Evolutionary conservation across 1,140 invertebrate species (phyloP), one percentile per base, ranked within the genome.

Genomic region (Dryas iulia): DNA sequence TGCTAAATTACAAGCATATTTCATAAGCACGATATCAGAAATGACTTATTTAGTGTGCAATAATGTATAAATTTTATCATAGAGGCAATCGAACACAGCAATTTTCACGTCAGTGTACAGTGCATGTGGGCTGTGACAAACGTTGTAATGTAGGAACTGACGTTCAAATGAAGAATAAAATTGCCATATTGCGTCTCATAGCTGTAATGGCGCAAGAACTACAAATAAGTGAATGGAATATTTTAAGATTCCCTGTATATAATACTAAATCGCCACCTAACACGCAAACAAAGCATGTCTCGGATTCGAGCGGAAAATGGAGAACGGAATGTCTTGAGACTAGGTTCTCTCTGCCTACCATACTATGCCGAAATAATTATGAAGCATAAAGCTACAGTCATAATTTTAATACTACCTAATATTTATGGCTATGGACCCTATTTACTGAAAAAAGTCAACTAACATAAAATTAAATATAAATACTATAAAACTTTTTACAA

Each of bases 121-220:
- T 56, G 24, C 24, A 56, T 35, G 24, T 26, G 14, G 52, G 56
- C 31, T 62, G 59, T 62, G 24, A 62, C 59, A 69, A 62, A 57
- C 30, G 52, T 18, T 54, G 14, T 31, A 47, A 69, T 58, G 18
- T 62, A 62, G 59, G 24, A 62, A 62, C 66, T 62, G 66, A 69
- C 59, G 60, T 47, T 53, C 21, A 62, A 62, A 69, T 69, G 59
- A 62, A 56, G 39, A 69, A 31, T 61, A 47, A 69, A 69, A 63
- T 69, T 62, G 54, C 56, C 56, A 30, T 63, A 28, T 63, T 63
- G 52, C 64, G 25, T 66, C 6, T 25, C 26, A 59, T 59, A n/a
- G 10, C 57, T 35, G 33, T 14, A 21, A 21, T 59, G 47, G 39
- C 10, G 60, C 14, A 21, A 52, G 5, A 18, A 25, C n/a, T n/a